These are phyloP conservation scores for Drosophila grimshawi DNA, from an alignment of 1,140 invertebrate genomes.

Conservation along the genomic window DNA sequence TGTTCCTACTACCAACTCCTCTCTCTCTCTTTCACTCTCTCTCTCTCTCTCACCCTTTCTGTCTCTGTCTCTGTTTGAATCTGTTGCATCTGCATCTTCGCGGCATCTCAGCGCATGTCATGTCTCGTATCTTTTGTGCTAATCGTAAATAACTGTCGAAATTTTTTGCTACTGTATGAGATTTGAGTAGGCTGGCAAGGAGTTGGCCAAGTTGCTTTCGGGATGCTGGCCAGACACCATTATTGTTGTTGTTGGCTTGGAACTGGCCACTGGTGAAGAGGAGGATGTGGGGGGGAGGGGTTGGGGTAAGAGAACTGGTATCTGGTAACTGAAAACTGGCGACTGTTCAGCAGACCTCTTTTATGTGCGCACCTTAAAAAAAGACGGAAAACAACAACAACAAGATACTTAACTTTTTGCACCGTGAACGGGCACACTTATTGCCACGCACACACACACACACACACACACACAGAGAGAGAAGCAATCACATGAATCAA, in stretches of 20 bases:
- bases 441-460: slow-evolving; percentile 62
- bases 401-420: slow-evolving; percentile 77
- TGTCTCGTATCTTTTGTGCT: slow-evolving; percentile 81
- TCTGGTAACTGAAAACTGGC: slow-evolving; percentile 21
- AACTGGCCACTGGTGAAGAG: slow-evolving; percentile 14
- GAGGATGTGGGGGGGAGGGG: slow-evolving; percentile 2
- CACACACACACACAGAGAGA: slow-evolving; percentile 32
- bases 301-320: slow-evolving; percentile 1
- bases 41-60: not conserved
- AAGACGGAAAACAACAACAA: slow-evolving; percentile 46
- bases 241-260: slow-evolving; percentile 29
- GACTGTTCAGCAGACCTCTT: slow-evolving; percentile 71
- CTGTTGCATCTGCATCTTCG: slow-evolving; percentile 43
- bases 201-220: slow-evolving; percentile 42
- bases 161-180: slow-evolving; percentile 83
- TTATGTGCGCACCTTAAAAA: slow-evolving; percentile 76
- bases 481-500: not conserved
- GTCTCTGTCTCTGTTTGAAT: not conserved
- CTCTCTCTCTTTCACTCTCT: not conserved
- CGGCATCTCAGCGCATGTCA: slow-evolving; percentile 72
- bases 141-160: slow-evolving; percentile 83
- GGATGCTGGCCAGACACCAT: slow-evolving; percentile 49
- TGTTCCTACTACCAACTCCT: too few relatives aligned
- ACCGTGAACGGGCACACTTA: slow-evolving; percentile 73
- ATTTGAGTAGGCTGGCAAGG: slow-evolving; percentile 38